phyloP scores from a whole-genome alignment of 2,113 vertebrate species.

The Clupea harengus region DNA sequence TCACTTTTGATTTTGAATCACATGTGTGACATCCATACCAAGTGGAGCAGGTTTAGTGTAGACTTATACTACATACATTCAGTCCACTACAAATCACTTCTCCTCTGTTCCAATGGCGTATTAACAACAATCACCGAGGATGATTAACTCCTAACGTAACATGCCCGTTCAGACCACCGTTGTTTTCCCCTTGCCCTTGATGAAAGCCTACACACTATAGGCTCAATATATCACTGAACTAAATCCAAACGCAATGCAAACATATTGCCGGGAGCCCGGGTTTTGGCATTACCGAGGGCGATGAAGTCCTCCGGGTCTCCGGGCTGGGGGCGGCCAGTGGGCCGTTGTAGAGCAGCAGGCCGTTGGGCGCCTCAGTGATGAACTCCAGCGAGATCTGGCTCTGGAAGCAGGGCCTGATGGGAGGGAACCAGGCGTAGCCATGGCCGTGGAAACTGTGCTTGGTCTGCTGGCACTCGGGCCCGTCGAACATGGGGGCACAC shows the following conservation, averaged over 20 bases:
- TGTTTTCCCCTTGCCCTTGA: too few species aligned
- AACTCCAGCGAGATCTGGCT: slow-evolving; percentile 84
- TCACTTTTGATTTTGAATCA: neutral
- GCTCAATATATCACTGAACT: neutral
- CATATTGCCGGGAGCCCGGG: neutral
- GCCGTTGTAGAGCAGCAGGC: slow-evolving; percentile 82
- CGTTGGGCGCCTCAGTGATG: slow-evolving; percentile 74
- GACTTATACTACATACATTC: neutral
- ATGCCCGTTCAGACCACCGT: neutral
- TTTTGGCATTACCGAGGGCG: slow-evolving; percentile 72
- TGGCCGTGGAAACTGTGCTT: slow-evolving; percentile 79
- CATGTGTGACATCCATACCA: neutral
- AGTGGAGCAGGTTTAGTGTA: neutral
- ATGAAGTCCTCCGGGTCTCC: slow-evolving; percentile 77
- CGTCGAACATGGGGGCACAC: slow-evolving; percentile 78
- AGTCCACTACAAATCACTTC: too few species aligned
- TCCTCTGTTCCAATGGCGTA: neutral
- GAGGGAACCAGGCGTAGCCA: slow-evolving; percentile 86
- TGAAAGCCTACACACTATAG: neutral
- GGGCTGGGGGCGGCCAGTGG: slow-evolving; percentile 61
- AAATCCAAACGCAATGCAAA: neutral
- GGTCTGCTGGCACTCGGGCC: slow-evolving; percentile 86
- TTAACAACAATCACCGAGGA: neutral
- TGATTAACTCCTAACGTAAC: neutral
- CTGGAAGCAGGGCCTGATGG: slow-evolving; percentile 80